Evolutionary conservation across 2,888 invertebrate genomes (phyloP).

Genomic region (Leptothorax acervorum): DNA sequence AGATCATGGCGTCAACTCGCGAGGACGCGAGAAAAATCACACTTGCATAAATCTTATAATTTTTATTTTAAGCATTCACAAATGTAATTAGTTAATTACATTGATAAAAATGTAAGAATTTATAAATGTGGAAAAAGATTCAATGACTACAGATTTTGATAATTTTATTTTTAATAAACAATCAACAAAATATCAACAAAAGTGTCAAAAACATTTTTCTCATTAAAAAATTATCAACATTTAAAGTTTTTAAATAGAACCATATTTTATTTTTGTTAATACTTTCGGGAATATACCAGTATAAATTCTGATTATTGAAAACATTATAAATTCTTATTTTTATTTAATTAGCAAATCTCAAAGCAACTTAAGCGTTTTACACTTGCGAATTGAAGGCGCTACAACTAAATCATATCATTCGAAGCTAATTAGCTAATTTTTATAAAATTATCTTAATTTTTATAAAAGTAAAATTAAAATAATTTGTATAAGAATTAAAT

Average conservation of each 20-base stretch:
- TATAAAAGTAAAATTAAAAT: background rate
- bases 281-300: background rate
- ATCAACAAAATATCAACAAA: background rate
- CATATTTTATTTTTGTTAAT: background rate
- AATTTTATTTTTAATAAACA: background rate
- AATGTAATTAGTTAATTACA: background rate
- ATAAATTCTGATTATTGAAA: background rate
- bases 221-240: background rate
- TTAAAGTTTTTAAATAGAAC: background rate
- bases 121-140: no score
- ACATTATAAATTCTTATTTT: background rate
- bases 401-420: background rate
- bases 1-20: constrained; percentile 5
- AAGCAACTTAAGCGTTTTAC: background rate
- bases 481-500: background rate
- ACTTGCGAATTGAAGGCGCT: background rate
- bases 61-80: background rate
- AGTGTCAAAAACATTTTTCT: background rate
- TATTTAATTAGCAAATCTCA: background rate
- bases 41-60: background rate
- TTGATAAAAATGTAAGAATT: background rate
- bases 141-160: no score
- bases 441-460: background rate
- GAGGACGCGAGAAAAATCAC: background rate
- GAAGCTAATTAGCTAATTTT: background rate